Base-by-base conservation (phyloP, 2,797 vertebrate species). In the Aulostomus chinensis region DNA sequence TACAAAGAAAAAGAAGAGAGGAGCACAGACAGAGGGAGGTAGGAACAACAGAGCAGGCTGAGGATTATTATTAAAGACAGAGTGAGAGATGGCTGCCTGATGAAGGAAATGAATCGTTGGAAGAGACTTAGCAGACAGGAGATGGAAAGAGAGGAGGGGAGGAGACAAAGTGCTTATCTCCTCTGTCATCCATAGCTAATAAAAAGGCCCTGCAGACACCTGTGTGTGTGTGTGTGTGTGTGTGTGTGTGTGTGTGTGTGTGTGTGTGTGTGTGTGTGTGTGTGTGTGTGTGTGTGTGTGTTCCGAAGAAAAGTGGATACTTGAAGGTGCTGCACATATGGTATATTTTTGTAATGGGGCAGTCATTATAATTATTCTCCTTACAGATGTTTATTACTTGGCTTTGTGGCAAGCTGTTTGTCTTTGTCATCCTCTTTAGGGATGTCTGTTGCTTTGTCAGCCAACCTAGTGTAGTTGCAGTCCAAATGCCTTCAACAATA, bases 31-130 rank as follows among this genome's bases (percentile, higher is more conserved):
- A 70, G 59, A 61, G 28, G 57, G 71, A 66, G 73, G 58, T 38
- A 42, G 51, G 55, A 52, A 62, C 25, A 38, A 38, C 50, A 29
- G 49, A 76, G 29, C 13, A 4, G 47, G 71, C 39, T 7, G 33
- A 59, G 59, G 59, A 66, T 69, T 76, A 82, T n/a, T n/a, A n/a
- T n/a, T 85, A 78, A 53, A 69, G 86, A 87, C 77, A 69, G 73
- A 79, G 83, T 67, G 73, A 80, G 75, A 83, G 75, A 80, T 79
- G 76, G 66, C 65, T 50, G 58, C 52, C 73, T 64, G 81, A 83
- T 80, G 84, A 86, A 81, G 82, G 78, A 85, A 87, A 87, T 87
- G 73, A 85, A 89, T 84, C 79, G 82, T 86, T 63, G 73, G 81
- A 76, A 76, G 68, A 85, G 79, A 69, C 56, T 59, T 29, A 58